Percentiles rank a stretch among this genome's conserved stretches.
These are phyloP conservation scores for Paratilapia polleni DNA, from an alignment of 2,113 vertebrate genomes.

Conservation along the genomic window DNA sequence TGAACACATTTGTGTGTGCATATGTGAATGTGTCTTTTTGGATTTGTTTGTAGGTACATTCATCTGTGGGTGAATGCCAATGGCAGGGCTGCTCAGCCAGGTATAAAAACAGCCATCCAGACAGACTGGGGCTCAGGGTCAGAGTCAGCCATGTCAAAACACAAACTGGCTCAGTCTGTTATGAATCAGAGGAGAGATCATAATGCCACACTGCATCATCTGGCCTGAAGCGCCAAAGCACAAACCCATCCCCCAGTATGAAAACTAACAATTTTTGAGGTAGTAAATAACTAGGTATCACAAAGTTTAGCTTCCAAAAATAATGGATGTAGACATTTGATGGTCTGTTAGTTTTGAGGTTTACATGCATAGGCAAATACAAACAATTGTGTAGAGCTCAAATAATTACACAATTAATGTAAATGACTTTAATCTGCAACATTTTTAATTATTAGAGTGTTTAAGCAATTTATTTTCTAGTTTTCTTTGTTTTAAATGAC, in stretches of 20 bases:
- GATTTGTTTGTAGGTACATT: constrained; percentile 24
- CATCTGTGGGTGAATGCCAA: constrained; percentile 38
- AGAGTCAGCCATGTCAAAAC: constrained; percentile 58
- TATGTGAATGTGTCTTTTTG: constrained; percentile 14
- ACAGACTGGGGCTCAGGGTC: constrained; percentile 43
- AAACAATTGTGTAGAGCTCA: not conserved
- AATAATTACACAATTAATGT: not conserved
- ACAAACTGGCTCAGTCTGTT: constrained; percentile 51
- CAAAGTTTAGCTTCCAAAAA: not conserved
- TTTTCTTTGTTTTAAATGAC: not conserved
- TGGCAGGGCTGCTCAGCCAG: constrained; percentile 55
- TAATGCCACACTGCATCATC: constrained; percentile 53
- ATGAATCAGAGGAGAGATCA: constrained; percentile 64
- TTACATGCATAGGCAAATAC: not conserved
- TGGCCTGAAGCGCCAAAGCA: constrained; percentile 19
- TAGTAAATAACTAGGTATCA: not conserved
- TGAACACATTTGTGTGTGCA: not conserved
- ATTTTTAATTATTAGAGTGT: not conserved
- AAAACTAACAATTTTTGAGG: not conserved
- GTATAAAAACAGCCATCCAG: constrained; percentile 52
- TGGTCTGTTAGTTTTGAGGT: not conserved
- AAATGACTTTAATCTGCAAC: not conserved
- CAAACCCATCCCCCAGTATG: not conserved
- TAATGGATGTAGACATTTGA: not conserved
- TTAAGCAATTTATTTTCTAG: not conserved